phyloP scores from a whole-genome alignment of 2,113 vertebrate genomes.

The Poecilia latipinna region DNA sequence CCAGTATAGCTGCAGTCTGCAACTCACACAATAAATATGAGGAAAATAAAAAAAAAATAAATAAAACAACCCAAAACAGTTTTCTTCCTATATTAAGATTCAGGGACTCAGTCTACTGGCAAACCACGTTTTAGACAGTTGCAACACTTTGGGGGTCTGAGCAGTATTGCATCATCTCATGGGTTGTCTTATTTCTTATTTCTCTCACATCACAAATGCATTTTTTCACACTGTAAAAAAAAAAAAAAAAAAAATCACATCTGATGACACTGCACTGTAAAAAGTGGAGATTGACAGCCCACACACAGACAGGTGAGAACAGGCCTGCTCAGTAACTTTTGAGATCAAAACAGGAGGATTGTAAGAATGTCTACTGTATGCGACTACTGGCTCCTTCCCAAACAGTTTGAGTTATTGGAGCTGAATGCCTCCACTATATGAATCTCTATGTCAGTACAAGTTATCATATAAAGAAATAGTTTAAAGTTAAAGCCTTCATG shows the following conservation, averaged over 20 bases:
- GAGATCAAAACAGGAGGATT: not conserved
- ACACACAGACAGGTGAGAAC: not conserved
- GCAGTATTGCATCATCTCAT: not conserved
- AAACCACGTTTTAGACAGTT: not conserved
- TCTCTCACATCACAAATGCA: slow-evolving; percentile 4
- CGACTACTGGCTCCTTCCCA: not conserved
- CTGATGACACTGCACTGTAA: not conserved
- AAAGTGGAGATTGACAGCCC: not conserved
- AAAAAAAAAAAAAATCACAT: not conserved
- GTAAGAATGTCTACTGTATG: not conserved
- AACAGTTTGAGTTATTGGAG: not conserved
- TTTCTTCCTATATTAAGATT: not conserved
- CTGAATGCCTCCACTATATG: not conserved
- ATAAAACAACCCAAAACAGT: not conserved
- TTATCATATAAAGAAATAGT: no score
- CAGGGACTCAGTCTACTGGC: not conserved
- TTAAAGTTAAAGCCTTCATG: not conserved
- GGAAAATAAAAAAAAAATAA: not conserved
- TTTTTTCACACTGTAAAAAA: slow-evolving; percentile 2
- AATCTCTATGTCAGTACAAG: no score
- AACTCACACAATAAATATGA: no score
- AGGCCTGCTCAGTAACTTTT: not conserved
- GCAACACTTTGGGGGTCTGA: no score
- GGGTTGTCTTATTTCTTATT: not conserved
- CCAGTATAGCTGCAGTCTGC: no score